Evolutionary conservation across 2,888 invertebrate genomes (phyloP), one percentile per base, ranked within the genome.

Genomic region (Plutella xylostella): DNA sequence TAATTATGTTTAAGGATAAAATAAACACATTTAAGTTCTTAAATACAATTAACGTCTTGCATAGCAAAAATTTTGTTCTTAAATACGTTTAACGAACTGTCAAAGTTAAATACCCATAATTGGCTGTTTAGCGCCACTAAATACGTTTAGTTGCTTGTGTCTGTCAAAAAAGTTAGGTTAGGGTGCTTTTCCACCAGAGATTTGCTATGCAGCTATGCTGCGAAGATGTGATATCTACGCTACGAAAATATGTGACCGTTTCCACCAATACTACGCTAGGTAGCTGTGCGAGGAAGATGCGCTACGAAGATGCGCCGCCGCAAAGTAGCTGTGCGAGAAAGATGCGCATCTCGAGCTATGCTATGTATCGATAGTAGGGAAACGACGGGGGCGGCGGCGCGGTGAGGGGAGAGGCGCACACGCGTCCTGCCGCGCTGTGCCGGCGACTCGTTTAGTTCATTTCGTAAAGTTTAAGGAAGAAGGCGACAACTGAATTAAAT

Each of bases 231-330:
- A 15, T 15, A 37, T 6, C 19, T 37, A 19, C 37, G 37, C 37
- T 37, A 37, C 37, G 18, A 37, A 37, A 37, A 6, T 37, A 37
- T 37, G 37, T 37, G 37, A 37, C 37, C 37, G 7, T 37, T 37
- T 37, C 37, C 37, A 37, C 37, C 37, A 37, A 37, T 37, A 18
- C 14, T 37, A 37, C 9, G 37, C 33, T 33, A 33, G 12, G 33
- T 33, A 33, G 33, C 33, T 33, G 33, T 33, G 33, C 33, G 33
- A 33, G 15, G 33, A 33, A 33, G 33, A 33, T 33, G 33, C 33
- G 33, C 33, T 33, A 33, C 33, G 33, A 33, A 33, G 25, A 25
- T 25, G 25, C 25, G 25, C 25, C 25, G 25, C 25, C 25, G 25
- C 25, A 25, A 25, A 25, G 25, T 25, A 25, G 25, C 25, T 25